Conservation (phyloP, 2,888 invertebrate species). For the Melinaea menophilus region DNA sequence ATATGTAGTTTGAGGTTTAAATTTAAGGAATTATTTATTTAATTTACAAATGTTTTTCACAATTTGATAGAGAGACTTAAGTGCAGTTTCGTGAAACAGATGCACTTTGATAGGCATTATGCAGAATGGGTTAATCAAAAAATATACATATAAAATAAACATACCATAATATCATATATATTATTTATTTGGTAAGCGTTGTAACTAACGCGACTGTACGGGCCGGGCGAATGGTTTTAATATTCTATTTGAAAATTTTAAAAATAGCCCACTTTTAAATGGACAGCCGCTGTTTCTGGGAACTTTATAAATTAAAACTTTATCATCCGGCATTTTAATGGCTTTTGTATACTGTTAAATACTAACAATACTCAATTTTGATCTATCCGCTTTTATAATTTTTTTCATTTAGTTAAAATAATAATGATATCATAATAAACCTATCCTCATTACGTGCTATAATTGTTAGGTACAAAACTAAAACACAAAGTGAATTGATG, state of each 20-base stretch:
- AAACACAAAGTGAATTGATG: slow-evolving; percentile 6
- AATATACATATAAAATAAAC: too few relatives aligned
- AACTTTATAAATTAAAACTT: slow-evolving; percentile 34
- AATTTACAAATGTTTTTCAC: background rate
- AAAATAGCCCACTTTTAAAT: slow-evolving; percentile 32
- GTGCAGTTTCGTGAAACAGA: too few relatives aligned
- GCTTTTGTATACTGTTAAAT: slow-evolving; percentile 10
- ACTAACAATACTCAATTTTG: background rate
- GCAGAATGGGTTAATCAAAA: too few relatives aligned
- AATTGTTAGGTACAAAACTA: background rate
- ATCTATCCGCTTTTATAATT: background rate
- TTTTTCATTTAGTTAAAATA: background rate
- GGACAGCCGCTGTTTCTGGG: slow-evolving; percentile 29
- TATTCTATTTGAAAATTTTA: slow-evolving; percentile 32
- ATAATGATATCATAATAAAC: too few relatives aligned
- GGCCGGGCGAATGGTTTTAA: slow-evolving; percentile 29
- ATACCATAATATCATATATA: slow-evolving; percentile 6
- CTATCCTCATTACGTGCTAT: too few relatives aligned
- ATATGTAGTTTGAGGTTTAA: background rate
- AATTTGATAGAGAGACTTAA: background rate
- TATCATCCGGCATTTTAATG: slow-evolving; percentile 29
- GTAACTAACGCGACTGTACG: slow-evolving; percentile 15
- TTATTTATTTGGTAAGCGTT: slow-evolving; percentile 15
- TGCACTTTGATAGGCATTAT: too few relatives aligned
- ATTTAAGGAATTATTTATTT: background rate